phyloP scores from a whole-genome alignment of 2,113 vertebrate species.

The Polypterus bichir region DNA sequence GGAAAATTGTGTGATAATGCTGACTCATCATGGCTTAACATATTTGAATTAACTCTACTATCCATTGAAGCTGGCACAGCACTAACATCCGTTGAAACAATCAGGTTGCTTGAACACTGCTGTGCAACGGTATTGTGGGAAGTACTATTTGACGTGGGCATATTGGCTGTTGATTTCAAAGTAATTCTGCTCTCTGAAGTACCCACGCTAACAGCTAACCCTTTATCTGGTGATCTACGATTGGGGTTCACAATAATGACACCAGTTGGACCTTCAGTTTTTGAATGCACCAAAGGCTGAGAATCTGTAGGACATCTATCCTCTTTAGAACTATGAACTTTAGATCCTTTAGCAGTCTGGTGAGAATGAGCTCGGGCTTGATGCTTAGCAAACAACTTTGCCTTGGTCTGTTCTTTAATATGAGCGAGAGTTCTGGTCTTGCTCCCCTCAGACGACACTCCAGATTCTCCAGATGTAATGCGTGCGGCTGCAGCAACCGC shows the following conservation, averaged over 20 bases:
- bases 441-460: conserved; percentile 50
- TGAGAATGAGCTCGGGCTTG: conserved; percentile 56
- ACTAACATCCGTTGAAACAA: conserved; percentile 55
- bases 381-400: conserved; percentile 65
- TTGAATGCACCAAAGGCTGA: conserved; percentile 38
- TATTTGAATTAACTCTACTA: conserved; percentile 46
- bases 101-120: conserved; percentile 54
- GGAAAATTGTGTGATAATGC: conserved; percentile 59
- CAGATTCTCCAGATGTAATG: conserved; percentile 56
- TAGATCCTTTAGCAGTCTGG: conserved; percentile 48
- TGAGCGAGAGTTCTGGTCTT: conserved; percentile 63
- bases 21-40: conserved; percentile 50
- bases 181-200: conserved; percentile 26
- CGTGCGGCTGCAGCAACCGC: conserved; percentile 58
- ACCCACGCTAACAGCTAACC: conserved; percentile 27
- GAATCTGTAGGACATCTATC: conserved; percentile 38
- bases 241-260: conserved; percentile 72
- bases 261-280: conserved; percentile 58
- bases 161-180: conserved; percentile 51
- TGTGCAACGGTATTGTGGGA: conserved; percentile 47
- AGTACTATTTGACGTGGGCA: conserved; percentile 40
- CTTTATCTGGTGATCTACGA: conserved; percentile 63
- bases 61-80: conserved; percentile 50
- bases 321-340: conserved; percentile 45
- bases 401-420: conserved; percentile 70